Conservation (phyloP, 92 coral and sea anemone genomes). For the Virgularia gustaviana region DNA sequence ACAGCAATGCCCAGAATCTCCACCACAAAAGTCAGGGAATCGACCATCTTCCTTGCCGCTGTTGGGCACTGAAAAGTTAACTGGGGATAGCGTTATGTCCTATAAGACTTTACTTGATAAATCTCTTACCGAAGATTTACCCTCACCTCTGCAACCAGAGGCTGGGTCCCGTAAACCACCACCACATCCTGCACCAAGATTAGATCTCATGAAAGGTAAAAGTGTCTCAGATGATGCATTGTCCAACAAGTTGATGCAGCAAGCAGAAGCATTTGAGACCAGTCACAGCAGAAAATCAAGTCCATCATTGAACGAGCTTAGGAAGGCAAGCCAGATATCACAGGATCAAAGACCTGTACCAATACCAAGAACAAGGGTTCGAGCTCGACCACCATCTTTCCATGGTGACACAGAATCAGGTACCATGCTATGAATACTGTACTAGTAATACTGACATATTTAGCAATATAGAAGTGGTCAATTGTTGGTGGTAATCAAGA, state of each 20-base stretch:
- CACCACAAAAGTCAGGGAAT: not conserved
- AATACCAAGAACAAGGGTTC: conserved; percentile 3
- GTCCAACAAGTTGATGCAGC: conserved; percentile 7
- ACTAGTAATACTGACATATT: too few species aligned
- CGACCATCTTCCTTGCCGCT: not conserved
- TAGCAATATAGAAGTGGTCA: too few species aligned
- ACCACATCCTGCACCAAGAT: conserved; percentile 20
- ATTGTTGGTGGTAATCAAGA: too few species aligned
- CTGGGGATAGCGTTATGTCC: not conserved
- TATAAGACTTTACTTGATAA: conserved; percentile 16
- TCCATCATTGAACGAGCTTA: conserved; percentile 28
- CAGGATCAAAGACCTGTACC: conserved; percentile 1
- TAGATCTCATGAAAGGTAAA: not conserved
- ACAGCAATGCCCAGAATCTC: not conserved
- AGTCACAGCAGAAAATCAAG: conserved; percentile 2
- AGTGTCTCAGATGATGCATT: conserved; percentile 1
- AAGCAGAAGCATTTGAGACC: conserved; percentile 25
- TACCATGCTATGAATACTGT: too few species aligned
- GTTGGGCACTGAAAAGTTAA: not conserved
- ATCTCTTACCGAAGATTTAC: not conserved
- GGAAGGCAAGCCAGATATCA: conserved; percentile 9
- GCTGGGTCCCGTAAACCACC: not conserved
- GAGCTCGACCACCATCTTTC: not conserved
- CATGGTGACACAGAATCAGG: conserved; percentile 6
- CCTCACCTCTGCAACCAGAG: not conserved